A percentile compares a stretch with the other conserved stretches of the same genome.
Evolutionary conservation across 2,888 invertebrate species (phyloP).

Genomic region (Callyntrura guangdongensis): DNA sequence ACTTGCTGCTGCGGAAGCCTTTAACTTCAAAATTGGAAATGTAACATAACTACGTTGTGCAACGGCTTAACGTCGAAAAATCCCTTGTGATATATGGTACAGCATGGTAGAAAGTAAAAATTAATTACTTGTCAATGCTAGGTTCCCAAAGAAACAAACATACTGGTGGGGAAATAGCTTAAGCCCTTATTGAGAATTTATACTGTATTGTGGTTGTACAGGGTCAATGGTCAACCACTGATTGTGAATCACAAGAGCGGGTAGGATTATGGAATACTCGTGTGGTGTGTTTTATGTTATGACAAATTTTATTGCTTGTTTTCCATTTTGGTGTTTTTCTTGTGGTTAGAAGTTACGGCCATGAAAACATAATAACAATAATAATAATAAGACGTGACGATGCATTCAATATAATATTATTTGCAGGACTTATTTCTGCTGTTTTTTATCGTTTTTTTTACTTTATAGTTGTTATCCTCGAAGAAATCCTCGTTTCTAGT

Average conservation of each 20-base stretch:
- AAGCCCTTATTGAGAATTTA: too few relatives aligned
- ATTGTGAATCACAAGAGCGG: not conserved
- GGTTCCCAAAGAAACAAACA: not conserved
- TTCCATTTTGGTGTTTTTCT: slow-evolving; percentile 7
- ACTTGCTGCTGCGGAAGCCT: slow-evolving; percentile 17
- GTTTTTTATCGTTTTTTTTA: not conserved
- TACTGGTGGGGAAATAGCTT: not conserved
- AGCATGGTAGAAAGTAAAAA: not conserved
- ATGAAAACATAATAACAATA: not conserved
- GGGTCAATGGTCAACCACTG: slow-evolving; percentile 43
- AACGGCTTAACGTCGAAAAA: not conserved
- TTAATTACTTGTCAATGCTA: slow-evolving; percentile 23
- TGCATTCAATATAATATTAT: slow-evolving; percentile 5
- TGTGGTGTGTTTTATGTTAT: slow-evolving; percentile 53
- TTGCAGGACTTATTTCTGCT: slow-evolving; percentile 42
- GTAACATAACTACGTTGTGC: slow-evolving; percentile 1
- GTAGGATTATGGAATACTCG: not conserved
- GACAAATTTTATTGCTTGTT: slow-evolving; percentile 54
- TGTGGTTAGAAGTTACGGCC: not conserved
- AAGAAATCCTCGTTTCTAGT: slow-evolving; percentile 2
- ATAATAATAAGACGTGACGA: slow-evolving; percentile 12
- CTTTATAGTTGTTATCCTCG: not conserved
- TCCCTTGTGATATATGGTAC: not conserved
- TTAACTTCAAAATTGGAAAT: not conserved
- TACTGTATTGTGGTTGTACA: not conserved